These are phyloP conservation scores for Therioaphis trifolii DNA, from an alignment of 2,888 invertebrate genomes.

Conservation along the genomic window DNA sequence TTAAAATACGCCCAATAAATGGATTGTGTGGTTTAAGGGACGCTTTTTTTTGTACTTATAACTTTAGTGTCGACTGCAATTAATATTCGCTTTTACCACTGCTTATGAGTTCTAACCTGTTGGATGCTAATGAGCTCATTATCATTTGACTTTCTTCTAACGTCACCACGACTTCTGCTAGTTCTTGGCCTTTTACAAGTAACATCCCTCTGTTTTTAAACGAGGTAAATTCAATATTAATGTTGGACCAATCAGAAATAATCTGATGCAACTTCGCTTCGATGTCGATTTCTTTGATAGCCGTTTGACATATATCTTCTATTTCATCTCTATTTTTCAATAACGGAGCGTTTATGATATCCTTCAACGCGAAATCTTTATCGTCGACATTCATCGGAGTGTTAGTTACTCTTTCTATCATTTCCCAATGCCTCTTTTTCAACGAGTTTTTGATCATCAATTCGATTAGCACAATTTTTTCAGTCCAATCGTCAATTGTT, in stretches of 20 bases:
- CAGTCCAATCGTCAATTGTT: conserved; percentile 91
- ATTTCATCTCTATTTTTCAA: conserved; percentile 86
- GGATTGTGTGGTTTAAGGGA: no score
- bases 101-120: conserved; percentile 74
- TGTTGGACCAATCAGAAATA: conserved; percentile 81
- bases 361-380: conserved; percentile 81
- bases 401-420: conserved; percentile 72
- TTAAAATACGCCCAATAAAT: no score
- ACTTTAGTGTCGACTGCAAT: no score
- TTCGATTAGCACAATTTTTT: conserved; percentile 86
- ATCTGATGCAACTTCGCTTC: conserved; percentile 88
- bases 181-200: conserved; percentile 80
- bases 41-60: no score
- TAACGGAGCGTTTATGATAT: conserved; percentile 87
- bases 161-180: conserved; percentile 80
- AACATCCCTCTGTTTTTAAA: conserved; percentile 88
- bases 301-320: conserved; percentile 89
- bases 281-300: conserved; percentile 90
- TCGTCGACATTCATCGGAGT: conserved; percentile 83
- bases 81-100: no score
- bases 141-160: conserved; percentile 90
- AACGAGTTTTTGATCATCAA: conserved; percentile 89
- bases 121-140: conserved; percentile 85
- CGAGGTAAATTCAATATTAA: conserved; percentile 77
- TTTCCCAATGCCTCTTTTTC: conserved; percentile 83